These are phyloP conservation scores for Sebastes schlegelii DNA, from an alignment of 2,113 vertebrate species.

Conservation along the genomic window DNA sequence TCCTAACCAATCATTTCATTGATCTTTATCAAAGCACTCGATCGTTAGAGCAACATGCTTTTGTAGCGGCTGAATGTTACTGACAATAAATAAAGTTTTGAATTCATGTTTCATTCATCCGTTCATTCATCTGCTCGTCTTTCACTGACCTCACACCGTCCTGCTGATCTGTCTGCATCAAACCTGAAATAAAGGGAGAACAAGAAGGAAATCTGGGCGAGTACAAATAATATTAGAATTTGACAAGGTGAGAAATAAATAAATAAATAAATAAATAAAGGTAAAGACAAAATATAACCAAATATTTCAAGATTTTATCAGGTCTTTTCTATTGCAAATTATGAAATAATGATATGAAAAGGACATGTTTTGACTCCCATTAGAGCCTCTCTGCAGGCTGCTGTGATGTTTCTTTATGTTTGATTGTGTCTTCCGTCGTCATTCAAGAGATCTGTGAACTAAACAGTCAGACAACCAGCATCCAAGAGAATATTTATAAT, in stretches of 20 bases:
- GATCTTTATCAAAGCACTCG: constrained; percentile 20
- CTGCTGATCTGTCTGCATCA: not conserved
- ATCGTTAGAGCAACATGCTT: constrained; percentile 25
- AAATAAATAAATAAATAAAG: not conserved
- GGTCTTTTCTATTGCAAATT: not conserved
- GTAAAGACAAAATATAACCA: no score
- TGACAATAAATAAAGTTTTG: constrained; percentile 32
- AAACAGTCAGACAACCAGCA: not conserved
- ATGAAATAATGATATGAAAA: not conserved
- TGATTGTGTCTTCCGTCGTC: not conserved
- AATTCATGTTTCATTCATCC: not conserved
- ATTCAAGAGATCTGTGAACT: not conserved
- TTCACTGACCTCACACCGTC: not conserved
- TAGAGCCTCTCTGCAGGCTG: not conserved
- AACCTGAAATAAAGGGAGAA: not conserved
- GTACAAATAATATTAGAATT: not conserved
- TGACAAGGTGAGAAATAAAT: not conserved
- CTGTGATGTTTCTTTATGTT: not conserved
- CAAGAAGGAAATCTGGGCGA: not conserved
- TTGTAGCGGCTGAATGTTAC: constrained; percentile 14
- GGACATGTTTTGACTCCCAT: not conserved
- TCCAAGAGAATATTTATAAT: not conserved
- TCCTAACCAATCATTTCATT: constrained; percentile 24
- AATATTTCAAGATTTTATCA: no score
- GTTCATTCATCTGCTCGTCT: not conserved